These are phyloP conservation scores for Polyodon spathula DNA, from an alignment of 2,113 vertebrate genomes.

Conservation along the genomic window DNA sequence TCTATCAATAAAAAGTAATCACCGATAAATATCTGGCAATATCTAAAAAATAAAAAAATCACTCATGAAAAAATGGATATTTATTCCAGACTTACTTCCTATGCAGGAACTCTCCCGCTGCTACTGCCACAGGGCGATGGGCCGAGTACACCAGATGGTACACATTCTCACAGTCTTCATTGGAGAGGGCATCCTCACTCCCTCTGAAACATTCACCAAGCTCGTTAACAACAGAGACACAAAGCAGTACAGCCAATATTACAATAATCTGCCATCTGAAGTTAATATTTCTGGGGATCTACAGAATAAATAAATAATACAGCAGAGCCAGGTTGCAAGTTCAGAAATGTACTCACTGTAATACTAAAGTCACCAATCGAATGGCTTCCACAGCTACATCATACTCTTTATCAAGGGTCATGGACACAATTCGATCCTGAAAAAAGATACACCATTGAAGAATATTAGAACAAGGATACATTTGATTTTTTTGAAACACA, in stretches of 20 bases:
- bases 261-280: too few species aligned
- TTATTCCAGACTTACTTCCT: slow-evolving; percentile 73
- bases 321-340: too few species aligned
- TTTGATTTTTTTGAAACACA: too few species aligned
- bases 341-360: slow-evolving; percentile 74
- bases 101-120: slow-evolving; percentile 94
- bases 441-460: slow-evolving; percentile 15
- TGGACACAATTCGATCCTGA: slow-evolving; percentile 96
- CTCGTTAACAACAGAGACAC: too few species aligned
- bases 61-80: neutral
- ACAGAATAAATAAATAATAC: too few species aligned
- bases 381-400: slow-evolving; percentile 97
- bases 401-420: slow-evolving; percentile 98
- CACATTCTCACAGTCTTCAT: slow-evolving; percentile 98
- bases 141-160: slow-evolving; percentile 97
- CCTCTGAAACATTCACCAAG: slow-evolving; percentile 62
- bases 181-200: slow-evolving; percentile 94
- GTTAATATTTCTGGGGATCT: too few species aligned
- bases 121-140: slow-evolving; percentile 91
- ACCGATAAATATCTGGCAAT: neutral
- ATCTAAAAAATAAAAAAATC: neutral
- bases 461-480: slow-evolving; percentile 13
- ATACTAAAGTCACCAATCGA: slow-evolving; percentile 89
- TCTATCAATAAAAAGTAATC: neutral
- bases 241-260: too few species aligned